A percentile compares a stretch with the other conserved stretches of the same genome.
These are phyloP conservation scores for Drosophila setifemur DNA, from an alignment of 1,140 invertebrate species.

Conservation along the genomic window DNA sequence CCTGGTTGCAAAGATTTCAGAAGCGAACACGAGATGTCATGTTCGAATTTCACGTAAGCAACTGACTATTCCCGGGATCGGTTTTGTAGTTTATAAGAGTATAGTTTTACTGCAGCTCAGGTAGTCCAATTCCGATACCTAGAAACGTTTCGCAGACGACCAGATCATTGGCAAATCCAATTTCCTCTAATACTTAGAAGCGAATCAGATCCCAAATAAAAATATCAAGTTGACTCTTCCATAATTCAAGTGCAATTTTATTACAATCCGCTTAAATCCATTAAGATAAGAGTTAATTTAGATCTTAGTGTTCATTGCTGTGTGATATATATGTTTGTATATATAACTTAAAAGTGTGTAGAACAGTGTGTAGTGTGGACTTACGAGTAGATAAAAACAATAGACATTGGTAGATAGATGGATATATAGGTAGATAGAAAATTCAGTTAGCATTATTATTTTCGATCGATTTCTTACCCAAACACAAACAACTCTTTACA, in stretches of 20 bases:
- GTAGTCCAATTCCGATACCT: too few relatives aligned
- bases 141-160: too few relatives aligned
- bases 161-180: too few relatives aligned
- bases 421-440: constrained; percentile 12
- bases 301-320: constrained; percentile 29
- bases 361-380: constrained; percentile 22
- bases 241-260: constrained; percentile 59
- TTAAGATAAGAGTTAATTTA: constrained; percentile 40
- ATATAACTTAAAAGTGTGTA: constrained; percentile 47
- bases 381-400: constrained; percentile 33
- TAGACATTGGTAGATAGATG: constrained; percentile 7
- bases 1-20: background rate
- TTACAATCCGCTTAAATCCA: constrained; percentile 62
- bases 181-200: background rate
- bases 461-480: constrained; percentile 58
- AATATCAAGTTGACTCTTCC: background rate
- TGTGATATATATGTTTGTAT: constrained; percentile 23
- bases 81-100: too few relatives aligned
- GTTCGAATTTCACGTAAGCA: too few relatives aligned
- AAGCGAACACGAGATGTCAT: too few relatives aligned
- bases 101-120: too few relatives aligned
- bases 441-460: constrained; percentile 10
- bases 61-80: too few relatives aligned
- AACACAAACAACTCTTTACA: constrained; percentile 43
- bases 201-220: background rate